These are phyloP conservation scores for Ammospiza nelsoni DNA, from an alignment of 2,113 vertebrate genomes.

Conservation along the genomic window DNA sequence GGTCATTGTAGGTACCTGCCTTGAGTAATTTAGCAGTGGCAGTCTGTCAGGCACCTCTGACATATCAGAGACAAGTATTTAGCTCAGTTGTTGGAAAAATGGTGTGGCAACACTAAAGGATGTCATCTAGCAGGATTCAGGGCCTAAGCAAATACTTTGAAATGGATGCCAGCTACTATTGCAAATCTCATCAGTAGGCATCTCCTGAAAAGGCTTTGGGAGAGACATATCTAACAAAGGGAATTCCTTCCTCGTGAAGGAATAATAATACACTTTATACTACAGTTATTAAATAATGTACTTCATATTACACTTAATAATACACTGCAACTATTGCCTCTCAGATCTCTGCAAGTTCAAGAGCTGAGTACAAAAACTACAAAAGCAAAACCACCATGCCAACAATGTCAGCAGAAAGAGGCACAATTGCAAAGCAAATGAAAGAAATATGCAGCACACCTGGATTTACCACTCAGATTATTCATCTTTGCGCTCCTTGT, in stretches of 20 bases:
- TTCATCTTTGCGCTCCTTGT: not conserved
- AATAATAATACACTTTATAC: not conserved
- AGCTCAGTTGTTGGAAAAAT: not conserved
- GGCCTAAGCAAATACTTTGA: not conserved
- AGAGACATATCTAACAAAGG: not conserved
- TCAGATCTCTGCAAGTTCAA: not conserved
- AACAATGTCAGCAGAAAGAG: not conserved
- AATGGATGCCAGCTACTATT: not conserved
- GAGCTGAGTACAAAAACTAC: not conserved
- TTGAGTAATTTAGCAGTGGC: not conserved
- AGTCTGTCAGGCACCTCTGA: not conserved
- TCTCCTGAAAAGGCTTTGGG: not conserved
- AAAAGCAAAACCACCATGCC: not conserved
- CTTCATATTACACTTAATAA: no score
- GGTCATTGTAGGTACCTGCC: not conserved
- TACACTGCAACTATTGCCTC: not conserved
- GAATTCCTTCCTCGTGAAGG: not conserved
- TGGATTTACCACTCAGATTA: not conserved
- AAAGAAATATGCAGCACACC: not conserved
- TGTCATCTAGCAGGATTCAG: not conserved
- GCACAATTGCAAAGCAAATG: not conserved
- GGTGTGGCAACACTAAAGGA: not conserved
- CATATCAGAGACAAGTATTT: not conserved
- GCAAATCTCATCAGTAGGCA: not conserved
- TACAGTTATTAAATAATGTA: no score